These are phyloP conservation scores for Incurvaria masculella DNA, from an alignment of 2,888 invertebrate species.

Conservation along the genomic window DNA sequence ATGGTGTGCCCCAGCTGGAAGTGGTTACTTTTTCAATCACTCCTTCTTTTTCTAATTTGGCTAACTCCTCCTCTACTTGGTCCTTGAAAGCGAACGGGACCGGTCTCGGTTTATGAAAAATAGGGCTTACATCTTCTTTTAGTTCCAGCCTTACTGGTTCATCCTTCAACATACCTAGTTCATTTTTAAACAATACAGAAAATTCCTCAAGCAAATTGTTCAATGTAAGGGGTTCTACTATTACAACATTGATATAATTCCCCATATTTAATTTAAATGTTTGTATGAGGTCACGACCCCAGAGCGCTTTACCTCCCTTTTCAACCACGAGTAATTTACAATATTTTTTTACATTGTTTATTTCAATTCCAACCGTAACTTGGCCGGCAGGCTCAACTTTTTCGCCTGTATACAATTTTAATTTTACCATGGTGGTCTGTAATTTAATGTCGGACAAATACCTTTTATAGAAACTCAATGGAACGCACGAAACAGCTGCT, in stretches of 20 bases:
- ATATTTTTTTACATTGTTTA: neutral
- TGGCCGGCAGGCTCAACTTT: neutral
- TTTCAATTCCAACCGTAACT: neutral
- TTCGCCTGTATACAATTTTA: neutral
- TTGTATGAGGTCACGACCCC: neutral
- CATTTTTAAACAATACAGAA: neutral
- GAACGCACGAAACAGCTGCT: neutral
- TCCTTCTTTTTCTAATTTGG: constrained; percentile 13
- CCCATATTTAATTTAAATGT: neutral
- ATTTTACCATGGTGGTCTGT: neutral
- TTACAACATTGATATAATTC: too few species aligned
- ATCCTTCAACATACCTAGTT: neutral
- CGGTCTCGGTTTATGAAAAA: constrained; percentile 18
- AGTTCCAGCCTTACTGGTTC: neutral
- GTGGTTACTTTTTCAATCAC: constrained; percentile 17
- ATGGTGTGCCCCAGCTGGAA: constrained; percentile 24
- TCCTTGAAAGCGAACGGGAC: constrained; percentile 18
- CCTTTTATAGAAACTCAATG: neutral
- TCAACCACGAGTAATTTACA: neutral
- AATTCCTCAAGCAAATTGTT: too few species aligned
- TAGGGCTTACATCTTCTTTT: constrained; percentile 8
- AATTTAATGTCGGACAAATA: neutral
- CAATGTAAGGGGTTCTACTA: too few species aligned
- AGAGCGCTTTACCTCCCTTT: neutral
- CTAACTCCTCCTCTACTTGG: constrained; percentile 17